Percentiles rank a stretch among this genome's conserved stretches.
phyloP scores from a whole-genome alignment of 2,888 invertebrate genomes.

The Dolomedes plantarius region DNA sequence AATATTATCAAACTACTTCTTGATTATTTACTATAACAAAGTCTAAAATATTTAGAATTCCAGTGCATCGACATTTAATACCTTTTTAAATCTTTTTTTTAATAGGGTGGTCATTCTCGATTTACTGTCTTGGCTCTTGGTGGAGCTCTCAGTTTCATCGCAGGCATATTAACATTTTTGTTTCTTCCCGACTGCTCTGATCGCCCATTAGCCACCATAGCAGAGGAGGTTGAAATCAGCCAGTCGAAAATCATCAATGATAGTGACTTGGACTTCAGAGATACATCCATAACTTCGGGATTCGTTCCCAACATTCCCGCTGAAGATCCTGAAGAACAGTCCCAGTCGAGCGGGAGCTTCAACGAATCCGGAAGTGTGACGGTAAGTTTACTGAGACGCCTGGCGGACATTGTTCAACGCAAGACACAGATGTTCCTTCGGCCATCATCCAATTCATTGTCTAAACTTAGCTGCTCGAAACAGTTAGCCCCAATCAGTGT shows the following conservation, averaged over 20 bases:
- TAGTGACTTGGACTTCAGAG: constrained; percentile 49
- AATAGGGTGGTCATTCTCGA: constrained; percentile 44
- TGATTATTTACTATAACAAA: no score
- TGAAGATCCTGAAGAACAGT: neutral
- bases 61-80: no score
- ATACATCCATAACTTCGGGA: constrained; percentile 15
- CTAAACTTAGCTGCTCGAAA: constrained; percentile 28
- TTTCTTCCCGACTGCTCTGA: constrained; percentile 54
- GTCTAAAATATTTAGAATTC: no score
- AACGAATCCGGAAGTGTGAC: neutral
- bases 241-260: constrained; percentile 58
- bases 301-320: constrained; percentile 43
- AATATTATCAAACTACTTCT: no score
- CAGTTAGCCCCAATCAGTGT: constrained; percentile 16
- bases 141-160: constrained; percentile 48
- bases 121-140: constrained; percentile 52
- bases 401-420: constrained; percentile 24
- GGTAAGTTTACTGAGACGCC: constrained; percentile 14
- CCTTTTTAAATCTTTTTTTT: neutral
- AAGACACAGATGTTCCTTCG: constrained; percentile 38
- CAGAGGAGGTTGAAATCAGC: constrained; percentile 62
- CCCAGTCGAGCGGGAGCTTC: constrained; percentile 14
- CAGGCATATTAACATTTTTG: constrained; percentile 50
- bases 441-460: constrained; percentile 14
- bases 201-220: constrained; percentile 56